Evolutionary conservation across 2,113 vertebrate genomes (phyloP), one percentile per base, ranked within the genome.

Genomic region (Tetraodon nigroviridis): DNA sequence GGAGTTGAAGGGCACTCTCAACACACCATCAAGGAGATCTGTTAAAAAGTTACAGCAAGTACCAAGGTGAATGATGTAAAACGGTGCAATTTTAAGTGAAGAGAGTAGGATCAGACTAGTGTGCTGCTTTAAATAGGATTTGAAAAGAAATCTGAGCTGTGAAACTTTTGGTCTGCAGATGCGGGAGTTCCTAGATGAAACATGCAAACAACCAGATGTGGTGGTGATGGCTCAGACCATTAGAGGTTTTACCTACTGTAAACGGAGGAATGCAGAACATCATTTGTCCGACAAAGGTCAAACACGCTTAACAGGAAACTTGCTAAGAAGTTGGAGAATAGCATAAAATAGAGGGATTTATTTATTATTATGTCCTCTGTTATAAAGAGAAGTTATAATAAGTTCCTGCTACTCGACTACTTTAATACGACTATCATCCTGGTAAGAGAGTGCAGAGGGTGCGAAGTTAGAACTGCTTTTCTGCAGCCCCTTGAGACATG

Each of bases 1-100:
- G 41, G 55, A 65, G 63, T 55, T 27, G 17, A 20, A 21, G 45
- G 67, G 67, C 29, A 63, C 73, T 76, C n/a, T 71, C 58, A 62
- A 55, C 14, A 20, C 67, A 55, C 5, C 58, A 37, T 21, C 57
- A 51, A 66, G 52, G 57, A 58, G 24, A 67, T 37, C 45, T 65
- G 58, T 51, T 47, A 22, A 54, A 62, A 7, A 51, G 18, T 54
- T 15, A 29, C 51, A 40, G 19, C 50, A 37, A 37, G 32, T 12
- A 37, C 12, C 32, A 12, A 37, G 6, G 47, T 27, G 45, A 59
- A 24, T 55, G 54, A 63, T 63, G 42, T 44, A 16, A 44, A 22
- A 70, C 50, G 40, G 32, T 11, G 32, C 32, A 37, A 37, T 37
- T 37, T 37, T 1, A 37, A 37, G 32, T 12, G 10, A 10, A 10